Conservation (phyloP, 2,113 vertebrate species). For the Ptyas mucosa region DNA sequence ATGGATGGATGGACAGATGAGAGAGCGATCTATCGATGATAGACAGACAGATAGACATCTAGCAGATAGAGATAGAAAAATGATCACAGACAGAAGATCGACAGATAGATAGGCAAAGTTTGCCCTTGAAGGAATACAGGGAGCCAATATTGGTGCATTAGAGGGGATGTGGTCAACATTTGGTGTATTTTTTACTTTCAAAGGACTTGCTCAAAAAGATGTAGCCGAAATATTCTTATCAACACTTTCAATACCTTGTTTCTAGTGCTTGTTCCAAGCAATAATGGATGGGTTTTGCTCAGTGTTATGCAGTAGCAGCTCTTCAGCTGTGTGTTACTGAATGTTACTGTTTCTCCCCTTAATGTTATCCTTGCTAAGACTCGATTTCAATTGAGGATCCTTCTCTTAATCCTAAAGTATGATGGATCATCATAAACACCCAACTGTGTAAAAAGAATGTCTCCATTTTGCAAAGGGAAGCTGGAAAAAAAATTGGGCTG, state of each 20-base stretch:
- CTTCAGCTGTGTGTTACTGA: background rate
- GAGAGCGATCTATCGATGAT: background rate
- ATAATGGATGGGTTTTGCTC: background rate
- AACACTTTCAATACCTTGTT: background rate
- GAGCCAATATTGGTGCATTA: background rate
- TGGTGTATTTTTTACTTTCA: background rate
- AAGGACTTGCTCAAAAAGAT: background rate
- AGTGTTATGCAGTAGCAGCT: background rate
- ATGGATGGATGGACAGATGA: background rate
- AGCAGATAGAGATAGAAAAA: background rate
- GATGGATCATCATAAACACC: background rate
- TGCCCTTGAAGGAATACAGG: background rate
- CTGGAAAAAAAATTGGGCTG: background rate
- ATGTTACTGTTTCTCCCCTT: background rate
- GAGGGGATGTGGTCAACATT: background rate
- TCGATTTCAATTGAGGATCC: background rate
- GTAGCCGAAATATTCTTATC: background rate
- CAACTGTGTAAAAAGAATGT: background rate
- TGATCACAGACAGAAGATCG: background rate
- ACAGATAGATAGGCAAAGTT: background rate
- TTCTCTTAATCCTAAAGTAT: background rate
- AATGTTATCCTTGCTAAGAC: background rate
- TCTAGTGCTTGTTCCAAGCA: background rate
- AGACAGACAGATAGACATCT: background rate
- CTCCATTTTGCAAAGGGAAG: background rate